Conservation (phyloP, 2,888 invertebrate genomes). For the Villa cingulata region DNA sequence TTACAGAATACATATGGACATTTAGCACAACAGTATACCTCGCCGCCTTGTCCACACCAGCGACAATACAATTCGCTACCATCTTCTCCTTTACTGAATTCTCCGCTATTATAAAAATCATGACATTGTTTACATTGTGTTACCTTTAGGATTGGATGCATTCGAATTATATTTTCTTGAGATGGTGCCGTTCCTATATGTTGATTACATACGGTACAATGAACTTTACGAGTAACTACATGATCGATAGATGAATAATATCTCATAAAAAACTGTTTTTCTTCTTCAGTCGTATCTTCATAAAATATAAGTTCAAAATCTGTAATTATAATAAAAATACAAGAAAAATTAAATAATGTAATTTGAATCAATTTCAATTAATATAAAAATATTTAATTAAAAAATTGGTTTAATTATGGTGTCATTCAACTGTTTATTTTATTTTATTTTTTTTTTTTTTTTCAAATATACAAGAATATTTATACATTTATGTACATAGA, state of each 20-base stretch:
- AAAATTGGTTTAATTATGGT: too few relatives aligned
- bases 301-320: conserved; percentile 38
- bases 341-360: too few relatives aligned
- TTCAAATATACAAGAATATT: too few relatives aligned
- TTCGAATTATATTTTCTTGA: conserved; percentile 48
- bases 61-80: conserved; percentile 70
- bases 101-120: conserved; percentile 66
- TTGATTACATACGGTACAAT: conserved; percentile 61
- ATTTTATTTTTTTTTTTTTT: too few relatives aligned
- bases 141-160: conserved; percentile 60
- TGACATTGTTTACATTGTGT: conserved; percentile 58
- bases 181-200: conserved; percentile 60
- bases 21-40: conserved; percentile 63
- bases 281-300: conserved; percentile 40
- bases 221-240: conserved; percentile 46
- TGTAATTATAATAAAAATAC: too few relatives aligned
- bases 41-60: conserved; percentile 71
- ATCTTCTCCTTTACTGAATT: conserved; percentile 71
- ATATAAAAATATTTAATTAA: too few relatives aligned
- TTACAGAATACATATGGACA: conserved; percentile 64
- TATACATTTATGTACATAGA: too few relatives aligned
- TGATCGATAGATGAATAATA: conserved; percentile 45
- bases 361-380: too few relatives aligned
- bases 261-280: conserved; percentile 39
- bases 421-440: too few relatives aligned